These are phyloP conservation scores for Cosmia trapezina DNA, from an alignment of 2,888 invertebrate genomes.

Conservation along the genomic window DNA sequence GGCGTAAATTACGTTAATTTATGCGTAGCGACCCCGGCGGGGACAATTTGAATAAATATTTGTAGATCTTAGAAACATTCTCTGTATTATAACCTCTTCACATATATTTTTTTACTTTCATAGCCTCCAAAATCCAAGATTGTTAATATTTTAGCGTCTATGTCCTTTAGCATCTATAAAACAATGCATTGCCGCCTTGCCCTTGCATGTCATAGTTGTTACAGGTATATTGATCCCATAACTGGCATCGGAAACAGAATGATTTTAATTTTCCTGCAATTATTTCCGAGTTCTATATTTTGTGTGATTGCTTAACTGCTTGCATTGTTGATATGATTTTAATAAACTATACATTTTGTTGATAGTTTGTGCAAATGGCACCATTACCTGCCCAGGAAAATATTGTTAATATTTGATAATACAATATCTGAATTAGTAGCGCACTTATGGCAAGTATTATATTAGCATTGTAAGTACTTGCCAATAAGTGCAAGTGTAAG, in stretches of 20 bases:
- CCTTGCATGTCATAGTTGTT: slow-evolving; percentile 5
- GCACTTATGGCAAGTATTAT: too few relatives aligned
- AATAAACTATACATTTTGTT: background rate
- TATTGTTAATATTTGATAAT: too few relatives aligned
- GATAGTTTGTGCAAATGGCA: background rate
- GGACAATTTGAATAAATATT: slow-evolving; percentile 1
- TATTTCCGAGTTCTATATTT: background rate
- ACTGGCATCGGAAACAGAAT: background rate
- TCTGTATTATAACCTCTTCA: background rate
- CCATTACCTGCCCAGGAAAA: too few relatives aligned
- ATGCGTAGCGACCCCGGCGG: slow-evolving; percentile 1
- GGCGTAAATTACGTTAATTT: slow-evolving; percentile 31
- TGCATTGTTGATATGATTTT: background rate
- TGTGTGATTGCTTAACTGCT: slow-evolving; percentile 20
- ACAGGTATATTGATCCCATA: background rate
- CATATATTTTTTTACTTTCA: background rate
- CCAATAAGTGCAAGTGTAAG: too few relatives aligned
- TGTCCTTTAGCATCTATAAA: background rate
- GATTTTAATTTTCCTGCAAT: slow-evolving; percentile 1
- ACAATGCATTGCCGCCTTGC: slow-evolving; percentile 15
- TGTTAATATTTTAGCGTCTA: background rate
- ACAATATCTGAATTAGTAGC: too few relatives aligned
- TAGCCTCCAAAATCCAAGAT: background rate
- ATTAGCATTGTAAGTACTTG: too few relatives aligned
- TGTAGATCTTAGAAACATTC: background rate